Conservation (phyloP, 1,140 invertebrate species). For the Nasonia vitripennis region DNA sequence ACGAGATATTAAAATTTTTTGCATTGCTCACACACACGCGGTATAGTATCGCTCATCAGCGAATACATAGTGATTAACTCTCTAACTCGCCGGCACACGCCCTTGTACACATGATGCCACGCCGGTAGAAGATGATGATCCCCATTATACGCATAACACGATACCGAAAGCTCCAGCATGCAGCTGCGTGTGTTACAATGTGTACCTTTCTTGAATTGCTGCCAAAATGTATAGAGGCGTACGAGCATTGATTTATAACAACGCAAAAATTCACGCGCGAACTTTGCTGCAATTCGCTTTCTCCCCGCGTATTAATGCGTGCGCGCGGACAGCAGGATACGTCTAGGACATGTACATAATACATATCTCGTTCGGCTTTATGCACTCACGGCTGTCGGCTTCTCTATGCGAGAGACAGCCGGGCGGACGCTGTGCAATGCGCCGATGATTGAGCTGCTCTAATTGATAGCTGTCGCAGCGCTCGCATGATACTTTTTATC, state of each 20-base stretch:
- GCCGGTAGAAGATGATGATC: too few species aligned
- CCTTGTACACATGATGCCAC: too few species aligned
- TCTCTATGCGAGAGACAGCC: not conserved
- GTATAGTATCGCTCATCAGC: too few species aligned
- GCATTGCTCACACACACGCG: too few species aligned
- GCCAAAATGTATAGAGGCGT: too few species aligned
- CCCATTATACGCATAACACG: too few species aligned
- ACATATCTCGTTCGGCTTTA: not conserved
- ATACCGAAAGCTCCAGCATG: too few species aligned
- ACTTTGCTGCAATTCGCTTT: constrained; percentile 63
- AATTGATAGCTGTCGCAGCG: not conserved
- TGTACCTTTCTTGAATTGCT: too few species aligned
- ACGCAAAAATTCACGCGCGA: constrained; percentile 57
- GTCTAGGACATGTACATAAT: not conserved
- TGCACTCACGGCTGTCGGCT: not conserved
- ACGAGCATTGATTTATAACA: not conserved
- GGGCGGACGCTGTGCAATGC: not conserved
- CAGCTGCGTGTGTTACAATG: too few species aligned
- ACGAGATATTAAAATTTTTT: too few species aligned
- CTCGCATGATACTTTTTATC: not conserved
- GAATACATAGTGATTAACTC: too few species aligned
- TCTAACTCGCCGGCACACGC: too few species aligned
- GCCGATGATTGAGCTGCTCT: not conserved
- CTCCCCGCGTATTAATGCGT: constrained; percentile 52
- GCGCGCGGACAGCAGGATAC: not conserved